A percentile compares a stretch with the other conserved stretches of the same genome.
Evolutionary conservation across 2,888 invertebrate genomes (phyloP).

Genomic region (Sinohyriopsis cumingii): DNA sequence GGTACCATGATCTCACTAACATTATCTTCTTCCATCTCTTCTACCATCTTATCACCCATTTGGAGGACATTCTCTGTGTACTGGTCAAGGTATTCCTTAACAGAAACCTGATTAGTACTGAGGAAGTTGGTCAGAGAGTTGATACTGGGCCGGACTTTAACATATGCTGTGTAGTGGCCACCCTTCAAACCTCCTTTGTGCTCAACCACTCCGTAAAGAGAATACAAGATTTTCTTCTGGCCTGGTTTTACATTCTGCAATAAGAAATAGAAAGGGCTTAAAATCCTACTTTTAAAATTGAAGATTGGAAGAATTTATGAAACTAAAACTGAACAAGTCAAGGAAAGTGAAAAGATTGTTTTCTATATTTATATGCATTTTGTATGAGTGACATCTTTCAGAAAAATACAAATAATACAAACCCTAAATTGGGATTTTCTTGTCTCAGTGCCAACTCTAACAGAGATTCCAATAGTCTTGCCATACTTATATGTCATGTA

Average conservation of each 20-base stretch:
- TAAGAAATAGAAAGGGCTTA: neutral
- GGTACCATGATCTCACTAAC: constrained; percentile 53
- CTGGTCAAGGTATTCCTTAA: constrained; percentile 52
- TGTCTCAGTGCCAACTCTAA: too few species aligned
- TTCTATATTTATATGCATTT: too few species aligned
- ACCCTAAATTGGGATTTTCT: too few species aligned
- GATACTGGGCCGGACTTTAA: constrained; percentile 80
- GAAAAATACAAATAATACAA: too few species aligned
- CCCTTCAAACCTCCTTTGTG: constrained; percentile 93
- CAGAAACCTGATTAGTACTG: constrained; percentile 39
- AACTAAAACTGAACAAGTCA: too few species aligned
- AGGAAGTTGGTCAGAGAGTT: constrained; percentile 53
- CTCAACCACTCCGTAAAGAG: constrained; percentile 95
- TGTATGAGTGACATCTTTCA: too few species aligned
- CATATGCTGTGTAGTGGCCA: constrained; percentile 94
- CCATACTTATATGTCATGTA: too few species aligned
- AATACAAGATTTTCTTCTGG: constrained; percentile 84
- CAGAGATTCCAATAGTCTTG: too few species aligned
- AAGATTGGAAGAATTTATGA: too few species aligned
- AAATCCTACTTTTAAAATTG: too few species aligned
- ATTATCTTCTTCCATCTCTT: constrained; percentile 34
- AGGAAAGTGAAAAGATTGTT: too few species aligned
- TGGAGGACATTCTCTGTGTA: too few species aligned
- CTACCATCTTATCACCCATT: constrained; percentile 22
- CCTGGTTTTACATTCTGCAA: constrained; percentile 71